Base-by-base conservation (phyloP, 2,888 invertebrate species). In the Chloroclysta siterata region DNA sequence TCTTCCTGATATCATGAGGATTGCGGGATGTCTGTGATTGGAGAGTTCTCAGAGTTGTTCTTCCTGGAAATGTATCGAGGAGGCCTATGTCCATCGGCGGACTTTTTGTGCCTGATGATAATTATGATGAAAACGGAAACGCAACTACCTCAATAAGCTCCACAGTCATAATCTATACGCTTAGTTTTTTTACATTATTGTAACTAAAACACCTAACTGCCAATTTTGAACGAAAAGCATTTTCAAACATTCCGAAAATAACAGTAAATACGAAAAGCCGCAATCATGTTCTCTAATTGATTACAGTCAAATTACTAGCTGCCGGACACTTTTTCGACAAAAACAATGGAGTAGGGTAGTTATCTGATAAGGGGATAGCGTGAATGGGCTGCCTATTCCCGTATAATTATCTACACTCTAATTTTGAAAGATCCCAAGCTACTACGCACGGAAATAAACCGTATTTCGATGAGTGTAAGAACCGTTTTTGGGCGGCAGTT, bases 371-470 rank as follows among this genome's bases (percentile, higher is more conserved):
- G 54, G 36, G 53, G 60, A 67, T 64, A 65, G 50, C 66, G 58
- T 68, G 47, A 68, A 70, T 64, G 50, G 62, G 63, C 65, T 33
- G 60, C 64, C 65, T 61, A 64, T 61, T 67, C 68, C 69, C 68
- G 13, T 58, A 54, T 71, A 69, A 69, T 69, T 71, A 71, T 60
- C 28, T 15, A 22, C 8, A 7, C 33, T 13, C 22, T 33, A 48
- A 17, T 39, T 47, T 48, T 22, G 52, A 60, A 60, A 55, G 17
- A 55, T 29, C 54, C 17, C 17, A 17, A 33, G n/a, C 15, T 2
- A 39, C 41, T 22, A 48, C n/a, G 2, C n/a, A 33, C 17, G 7
- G 42, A 60, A 64, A 6, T 64, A 17, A 28, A 60, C 56, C 56
- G 28, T 64, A 56, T 53, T 44, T 15, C 10, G 5, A n/a, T n/a